Evolutionary conservation across 2,888 invertebrate genomes (phyloP).

Genomic region (Aricia artaxerxes): DNA sequence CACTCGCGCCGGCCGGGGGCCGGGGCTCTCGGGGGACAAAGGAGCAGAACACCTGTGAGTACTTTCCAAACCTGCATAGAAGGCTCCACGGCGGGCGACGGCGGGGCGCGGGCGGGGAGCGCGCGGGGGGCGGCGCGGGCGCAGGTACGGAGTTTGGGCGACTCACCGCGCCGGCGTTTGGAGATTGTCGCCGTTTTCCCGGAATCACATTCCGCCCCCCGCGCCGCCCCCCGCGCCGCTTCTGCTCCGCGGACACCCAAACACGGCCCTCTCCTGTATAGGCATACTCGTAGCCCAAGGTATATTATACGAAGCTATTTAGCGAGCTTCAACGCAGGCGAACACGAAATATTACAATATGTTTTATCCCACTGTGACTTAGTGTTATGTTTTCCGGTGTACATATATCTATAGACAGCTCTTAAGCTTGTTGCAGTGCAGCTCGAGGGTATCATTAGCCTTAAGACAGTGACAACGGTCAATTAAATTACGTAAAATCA

Average conservation of each 20-base stretch:
- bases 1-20: neutral
- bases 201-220: conserved; percentile 31
- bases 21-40: conserved; percentile 24
- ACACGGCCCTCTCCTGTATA: neutral
- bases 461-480: too few relatives aligned
- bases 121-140: conserved; percentile 31
- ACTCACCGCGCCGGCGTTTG: conserved; percentile 31
- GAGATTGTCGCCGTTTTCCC: conserved; percentile 30
- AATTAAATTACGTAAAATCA: too few relatives aligned
- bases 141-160: conserved; percentile 34
- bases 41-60: conserved; percentile 32
- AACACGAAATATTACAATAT: neutral
- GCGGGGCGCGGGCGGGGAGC: conserved; percentile 27
- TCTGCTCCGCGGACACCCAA: conserved; percentile 6
- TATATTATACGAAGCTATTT: neutral
- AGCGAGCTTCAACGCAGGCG: neutral
- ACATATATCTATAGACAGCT: too few relatives aligned
- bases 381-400: neutral
- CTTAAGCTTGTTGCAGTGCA: too few relatives aligned
- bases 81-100: conserved; percentile 39
- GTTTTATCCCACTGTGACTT: neutral
- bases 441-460: too few relatives aligned
- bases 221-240: conserved; percentile 4
- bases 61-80: conserved; percentile 33
- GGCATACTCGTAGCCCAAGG: neutral